These are phyloP conservation scores for Oxyura jamaicensis DNA, from an alignment of 2,113 vertebrate species.

Conservation along the genomic window DNA sequence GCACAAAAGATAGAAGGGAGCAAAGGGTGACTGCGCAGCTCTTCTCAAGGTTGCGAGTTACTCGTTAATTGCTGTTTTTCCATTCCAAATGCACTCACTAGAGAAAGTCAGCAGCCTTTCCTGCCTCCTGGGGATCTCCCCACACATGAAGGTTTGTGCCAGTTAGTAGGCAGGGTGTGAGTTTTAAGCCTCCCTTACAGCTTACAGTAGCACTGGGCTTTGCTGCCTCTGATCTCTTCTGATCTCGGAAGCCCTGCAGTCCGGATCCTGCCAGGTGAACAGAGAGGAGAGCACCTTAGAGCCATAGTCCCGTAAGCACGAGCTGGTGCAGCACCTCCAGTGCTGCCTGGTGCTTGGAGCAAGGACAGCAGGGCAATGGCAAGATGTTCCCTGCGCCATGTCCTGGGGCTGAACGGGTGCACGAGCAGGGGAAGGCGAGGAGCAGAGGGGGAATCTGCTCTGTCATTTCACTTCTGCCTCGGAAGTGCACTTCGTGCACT, in stretches of 20 bases:
- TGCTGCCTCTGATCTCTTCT: neutral
- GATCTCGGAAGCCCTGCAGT: neutral
- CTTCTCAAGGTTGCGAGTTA: neutral
- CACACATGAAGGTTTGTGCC: neutral
- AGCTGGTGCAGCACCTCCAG: neutral
- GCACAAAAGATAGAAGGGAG: neutral
- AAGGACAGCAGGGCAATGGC: neutral
- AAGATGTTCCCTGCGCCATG: neutral
- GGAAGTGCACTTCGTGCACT: neutral
- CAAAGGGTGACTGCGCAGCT: neutral
- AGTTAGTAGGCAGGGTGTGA: neutral
- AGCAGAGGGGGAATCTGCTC: neutral
- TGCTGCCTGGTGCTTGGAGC: neutral
- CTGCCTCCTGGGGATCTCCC: neutral
- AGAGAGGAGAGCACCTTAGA: neutral
- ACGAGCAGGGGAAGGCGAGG: neutral
- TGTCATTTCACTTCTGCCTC: neutral
- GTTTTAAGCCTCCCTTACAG: neutral
- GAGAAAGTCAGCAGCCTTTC: neutral
- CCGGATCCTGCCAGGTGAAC: neutral
- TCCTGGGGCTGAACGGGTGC: neutral
- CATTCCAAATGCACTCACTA: neutral
- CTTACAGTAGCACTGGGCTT: neutral
- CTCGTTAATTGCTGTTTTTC: neutral
- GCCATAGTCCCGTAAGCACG: neutral